Evolutionary conservation across 2,888 invertebrate species (phyloP), one percentile per base, ranked within the genome.

Genomic region (Drosophila picticornis): DNA sequence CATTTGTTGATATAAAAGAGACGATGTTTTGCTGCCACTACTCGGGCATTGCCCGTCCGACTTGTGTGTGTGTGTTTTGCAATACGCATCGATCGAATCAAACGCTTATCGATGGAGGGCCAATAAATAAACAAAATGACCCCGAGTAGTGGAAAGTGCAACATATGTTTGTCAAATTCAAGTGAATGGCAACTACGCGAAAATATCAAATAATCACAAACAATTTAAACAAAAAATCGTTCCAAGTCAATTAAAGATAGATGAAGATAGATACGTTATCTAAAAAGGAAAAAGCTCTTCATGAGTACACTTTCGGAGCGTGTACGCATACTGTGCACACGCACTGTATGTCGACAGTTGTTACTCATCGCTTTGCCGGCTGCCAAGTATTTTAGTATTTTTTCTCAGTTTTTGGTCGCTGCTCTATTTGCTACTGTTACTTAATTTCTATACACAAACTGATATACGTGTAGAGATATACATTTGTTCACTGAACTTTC

Each of bases 401-500:
- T 55, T 55, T 70, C 55, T 27, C 40, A 36, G 50, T 62, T 60
- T 66, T 25, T 48, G 51, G 48, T 51, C 38, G 60, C 66, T 76
- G 72, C 43, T 75, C 62, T 52, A 72, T 80, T 72, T 77, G 64
- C 46, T 40, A 36, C 72, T 73, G 80, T 90, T 88, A 90, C 84
- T 90, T 88, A 88, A 87, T 84, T 78, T 69, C 51, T 63, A 51
- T 31, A 51, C 55, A 43, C 19, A 59, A 2, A 50, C 13, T 13
- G 1, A 7, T 29, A 13, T 11, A 29, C 16, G 11, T 29, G 27
- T 19, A 19, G 11, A 53, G 25, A 55, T 3, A 34, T 25, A 38
- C 56, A 36, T 22, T 51, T 84, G 84, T 72, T 58, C 88, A 80
- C 64, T 79, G 87, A 89, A 84, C 89, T 86, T 67, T 77, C 9